These are phyloP conservation scores for Dicyrtoma fusca DNA, from an alignment of 2,888 invertebrate genomes.

Conservation along the genomic window DNA sequence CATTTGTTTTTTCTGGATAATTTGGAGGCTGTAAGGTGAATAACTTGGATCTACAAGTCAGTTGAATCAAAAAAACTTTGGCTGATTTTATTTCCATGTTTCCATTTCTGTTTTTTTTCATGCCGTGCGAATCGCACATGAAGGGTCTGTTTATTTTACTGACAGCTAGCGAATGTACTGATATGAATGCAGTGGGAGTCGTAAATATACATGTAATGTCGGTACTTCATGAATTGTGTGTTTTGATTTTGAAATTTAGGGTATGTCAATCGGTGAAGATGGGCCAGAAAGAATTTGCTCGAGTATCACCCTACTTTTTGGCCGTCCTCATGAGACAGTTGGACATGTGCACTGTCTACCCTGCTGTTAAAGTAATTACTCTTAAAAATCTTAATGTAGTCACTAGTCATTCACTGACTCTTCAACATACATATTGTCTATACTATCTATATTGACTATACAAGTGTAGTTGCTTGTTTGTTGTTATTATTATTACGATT, in stretches of 20 bases:
- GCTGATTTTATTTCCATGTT: too few relatives aligned
- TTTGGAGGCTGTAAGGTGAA: too few relatives aligned
- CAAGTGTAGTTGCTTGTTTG: not conserved
- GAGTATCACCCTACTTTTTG: constrained; percentile 62
- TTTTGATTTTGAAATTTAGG: constrained; percentile 37
- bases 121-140: too few relatives aligned
- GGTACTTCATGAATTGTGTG: not conserved
- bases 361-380: constrained; percentile 61
- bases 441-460: not conserved
- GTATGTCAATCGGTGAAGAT: constrained; percentile 53
- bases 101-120: too few relatives aligned
- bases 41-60: too few relatives aligned
- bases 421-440: not conserved
- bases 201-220: too few relatives aligned
- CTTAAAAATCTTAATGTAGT: constrained; percentile 11
- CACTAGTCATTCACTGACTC: not conserved
- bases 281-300: constrained; percentile 60
- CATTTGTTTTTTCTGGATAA: too few relatives aligned
- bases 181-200: too few relatives aligned
- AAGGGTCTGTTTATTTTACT: too few relatives aligned
- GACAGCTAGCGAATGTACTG: too few relatives aligned
- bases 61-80: too few relatives aligned
- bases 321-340: constrained; percentile 62
- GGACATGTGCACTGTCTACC: constrained; percentile 61
- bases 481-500: not conserved